Percentiles rank a stretch among this genome's conserved stretches.
Evolutionary conservation across 2,113 vertebrate genomes (phyloP).

Genomic region (Vireo altiloquus): DNA sequence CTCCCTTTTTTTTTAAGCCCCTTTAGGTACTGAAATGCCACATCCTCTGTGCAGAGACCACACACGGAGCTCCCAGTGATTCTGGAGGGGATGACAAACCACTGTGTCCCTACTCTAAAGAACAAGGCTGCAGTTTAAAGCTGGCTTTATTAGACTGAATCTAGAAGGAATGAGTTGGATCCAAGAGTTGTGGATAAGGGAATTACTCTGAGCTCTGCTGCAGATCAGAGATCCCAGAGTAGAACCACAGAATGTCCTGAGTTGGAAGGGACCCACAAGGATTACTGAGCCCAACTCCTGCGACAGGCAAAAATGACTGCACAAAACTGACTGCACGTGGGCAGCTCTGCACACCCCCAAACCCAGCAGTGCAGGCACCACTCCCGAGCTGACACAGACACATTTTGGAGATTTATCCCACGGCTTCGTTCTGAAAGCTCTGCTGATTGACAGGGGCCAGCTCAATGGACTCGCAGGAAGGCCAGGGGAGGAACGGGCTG

Average conservation of each 20-base stretch:
- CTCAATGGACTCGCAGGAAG: not conserved
- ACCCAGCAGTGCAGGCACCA: not conserved
- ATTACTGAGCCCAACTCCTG: not conserved
- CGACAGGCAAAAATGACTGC: not conserved
- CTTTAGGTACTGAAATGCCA: not conserved
- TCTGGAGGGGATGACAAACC: not conserved
- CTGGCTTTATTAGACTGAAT: not conserved
- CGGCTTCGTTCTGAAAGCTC: accelerated
- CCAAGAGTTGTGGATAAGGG: not conserved
- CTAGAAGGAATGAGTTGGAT: not conserved
- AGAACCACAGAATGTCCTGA: not conserved
- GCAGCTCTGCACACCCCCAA: not conserved
- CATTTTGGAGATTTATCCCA: not conserved
- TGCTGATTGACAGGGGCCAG: not conserved
- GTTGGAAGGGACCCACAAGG: not conserved
- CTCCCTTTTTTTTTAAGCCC: not conserved
- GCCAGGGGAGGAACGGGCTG: not conserved
- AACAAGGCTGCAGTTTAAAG: not conserved
- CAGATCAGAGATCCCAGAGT: not conserved
- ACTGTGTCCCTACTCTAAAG: not conserved
- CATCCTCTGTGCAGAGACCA: not conserved
- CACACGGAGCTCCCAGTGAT: not conserved
- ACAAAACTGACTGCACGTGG: not conserved
- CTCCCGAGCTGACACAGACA: not conserved
- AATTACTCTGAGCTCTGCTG: not conserved